A percentile compares a stretch with the other conserved stretches of the same genome.
Evolutionary conservation across 92 coral and sea anemone genomes (phyloP).

Genomic region (Umimayanthus kanabou): DNA sequence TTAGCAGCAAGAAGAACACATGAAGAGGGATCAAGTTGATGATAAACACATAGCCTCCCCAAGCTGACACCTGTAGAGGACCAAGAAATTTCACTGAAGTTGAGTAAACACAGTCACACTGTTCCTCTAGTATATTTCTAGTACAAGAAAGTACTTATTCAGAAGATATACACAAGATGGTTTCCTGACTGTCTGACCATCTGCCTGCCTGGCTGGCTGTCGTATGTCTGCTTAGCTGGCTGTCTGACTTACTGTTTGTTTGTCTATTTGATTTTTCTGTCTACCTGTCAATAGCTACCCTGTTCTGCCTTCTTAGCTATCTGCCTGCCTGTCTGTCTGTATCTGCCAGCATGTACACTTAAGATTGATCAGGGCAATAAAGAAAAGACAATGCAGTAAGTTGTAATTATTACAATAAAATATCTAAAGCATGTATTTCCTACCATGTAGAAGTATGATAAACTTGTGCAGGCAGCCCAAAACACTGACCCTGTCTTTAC

Average conservation of each 20-base stretch:
- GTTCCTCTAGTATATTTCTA: too few relatives aligned
- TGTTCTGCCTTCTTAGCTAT: too few relatives aligned
- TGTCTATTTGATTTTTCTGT: too few relatives aligned
- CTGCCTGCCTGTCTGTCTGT: too few relatives aligned
- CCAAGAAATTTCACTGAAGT: background rate
- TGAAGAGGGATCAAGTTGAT: slow-evolving; percentile 98
- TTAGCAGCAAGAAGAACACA: slow-evolving; percentile 86
- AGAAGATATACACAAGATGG: too few relatives aligned
- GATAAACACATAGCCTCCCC: slow-evolving; percentile 99
- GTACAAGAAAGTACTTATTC: too few relatives aligned
- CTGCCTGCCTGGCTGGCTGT: too few relatives aligned
- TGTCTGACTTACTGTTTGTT: too few relatives aligned
- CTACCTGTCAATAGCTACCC: too few relatives aligned
- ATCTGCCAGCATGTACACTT: background rate
- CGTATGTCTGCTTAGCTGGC: too few relatives aligned
- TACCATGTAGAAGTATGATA: slow-evolving; percentile 98
- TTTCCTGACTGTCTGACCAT: too few relatives aligned
- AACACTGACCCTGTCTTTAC: slow-evolving; percentile 95
- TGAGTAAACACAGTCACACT: background rate
- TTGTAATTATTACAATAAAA: too few relatives aligned
- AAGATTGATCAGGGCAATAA: background rate
- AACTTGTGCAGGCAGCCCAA: slow-evolving; percentile 95
- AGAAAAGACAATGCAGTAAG: background rate
- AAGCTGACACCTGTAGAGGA: slow-evolving; percentile 84
- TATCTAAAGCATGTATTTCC: background rate